Conservation (phyloP, 2,113 vertebrate species). For the Pogonocichla stellata region DNA sequence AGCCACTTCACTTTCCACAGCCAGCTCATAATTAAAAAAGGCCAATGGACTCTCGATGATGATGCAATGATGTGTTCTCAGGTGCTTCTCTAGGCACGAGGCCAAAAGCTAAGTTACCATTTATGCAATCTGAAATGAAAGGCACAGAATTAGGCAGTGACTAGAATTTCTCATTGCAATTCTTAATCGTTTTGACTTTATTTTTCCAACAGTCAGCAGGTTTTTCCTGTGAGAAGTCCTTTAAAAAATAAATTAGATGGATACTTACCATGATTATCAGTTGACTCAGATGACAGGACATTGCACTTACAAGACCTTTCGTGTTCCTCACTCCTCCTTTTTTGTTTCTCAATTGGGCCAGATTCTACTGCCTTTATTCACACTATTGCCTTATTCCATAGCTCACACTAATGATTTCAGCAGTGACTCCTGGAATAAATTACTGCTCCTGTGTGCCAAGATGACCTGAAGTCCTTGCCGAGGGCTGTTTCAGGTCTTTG, state of each 20-base stretch:
- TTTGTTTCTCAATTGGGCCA: conserved; percentile 27
- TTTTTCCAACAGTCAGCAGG: conserved; percentile 10
- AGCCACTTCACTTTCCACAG: conserved; percentile 27
- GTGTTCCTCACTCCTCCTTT: neutral
- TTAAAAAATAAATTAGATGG: neutral
- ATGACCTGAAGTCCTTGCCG: neutral
- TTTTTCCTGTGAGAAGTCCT: neutral
- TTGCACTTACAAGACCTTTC: neutral
- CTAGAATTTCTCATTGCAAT: conserved; percentile 9
- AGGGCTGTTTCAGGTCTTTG: neutral
- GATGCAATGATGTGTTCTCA: conserved; percentile 30
- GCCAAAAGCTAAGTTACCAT: conserved; percentile 27
- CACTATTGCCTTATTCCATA: neutral
- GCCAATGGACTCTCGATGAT: neutral
- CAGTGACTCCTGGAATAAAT: conserved; percentile 31
- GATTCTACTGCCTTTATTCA: conserved; percentile 18
- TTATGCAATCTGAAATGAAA: conserved; percentile 35
- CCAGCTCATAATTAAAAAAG: conserved; percentile 15
- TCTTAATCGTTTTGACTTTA: neutral
- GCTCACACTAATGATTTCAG: neutral
- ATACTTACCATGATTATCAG: conserved; percentile 18
- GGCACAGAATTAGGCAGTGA: conserved; percentile 4
- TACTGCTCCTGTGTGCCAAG: neutral
- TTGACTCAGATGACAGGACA: conserved; percentile 12
- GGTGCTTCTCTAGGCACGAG: neutral